phyloP scores from a whole-genome alignment of 2,888 invertebrate genomes.

The Cerceris rybyensis region DNA sequence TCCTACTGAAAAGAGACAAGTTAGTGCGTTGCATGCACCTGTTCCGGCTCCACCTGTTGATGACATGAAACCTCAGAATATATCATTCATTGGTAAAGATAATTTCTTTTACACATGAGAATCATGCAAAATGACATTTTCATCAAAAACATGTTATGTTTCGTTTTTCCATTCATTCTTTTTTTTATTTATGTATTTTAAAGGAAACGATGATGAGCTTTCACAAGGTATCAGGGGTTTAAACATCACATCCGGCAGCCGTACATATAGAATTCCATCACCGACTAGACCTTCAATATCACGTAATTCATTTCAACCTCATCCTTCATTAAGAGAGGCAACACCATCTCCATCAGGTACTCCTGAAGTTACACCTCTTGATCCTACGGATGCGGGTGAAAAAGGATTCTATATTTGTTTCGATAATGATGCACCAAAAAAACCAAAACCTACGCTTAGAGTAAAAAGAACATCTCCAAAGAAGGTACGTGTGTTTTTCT shows the following conservation, averaged over 20 bases:
- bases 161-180: constrained; percentile 8
- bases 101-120: background rate
- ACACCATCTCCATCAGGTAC: constrained; percentile 82
- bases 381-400: constrained; percentile 83
- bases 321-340: constrained; percentile 75
- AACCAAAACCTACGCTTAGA: constrained; percentile 93
- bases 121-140: background rate
- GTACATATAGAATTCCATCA: constrained; percentile 94
- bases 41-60: constrained; percentile 88
- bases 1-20: constrained; percentile 77
- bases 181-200: constrained; percentile 30
- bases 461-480: constrained; percentile 90
- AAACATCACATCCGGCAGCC: constrained; percentile 93
- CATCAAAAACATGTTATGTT: background rate
- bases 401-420: constrained; percentile 97
- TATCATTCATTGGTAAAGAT: constrained; percentile 92
- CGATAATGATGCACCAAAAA: constrained; percentile 93
- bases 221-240: constrained; percentile 88
- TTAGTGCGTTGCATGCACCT: constrained; percentile 83
- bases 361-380: constrained; percentile 81
- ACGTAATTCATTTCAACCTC: constrained; percentile 88
- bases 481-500: constrained; percentile 84
- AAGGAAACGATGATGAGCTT: constrained; percentile 78
- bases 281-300: constrained; percentile 90
- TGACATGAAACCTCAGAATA: constrained; percentile 96